These are phyloP conservation scores for Balearica regulorum DNA, from an alignment of 2,797 vertebrate species.

Conservation along the genomic window DNA sequence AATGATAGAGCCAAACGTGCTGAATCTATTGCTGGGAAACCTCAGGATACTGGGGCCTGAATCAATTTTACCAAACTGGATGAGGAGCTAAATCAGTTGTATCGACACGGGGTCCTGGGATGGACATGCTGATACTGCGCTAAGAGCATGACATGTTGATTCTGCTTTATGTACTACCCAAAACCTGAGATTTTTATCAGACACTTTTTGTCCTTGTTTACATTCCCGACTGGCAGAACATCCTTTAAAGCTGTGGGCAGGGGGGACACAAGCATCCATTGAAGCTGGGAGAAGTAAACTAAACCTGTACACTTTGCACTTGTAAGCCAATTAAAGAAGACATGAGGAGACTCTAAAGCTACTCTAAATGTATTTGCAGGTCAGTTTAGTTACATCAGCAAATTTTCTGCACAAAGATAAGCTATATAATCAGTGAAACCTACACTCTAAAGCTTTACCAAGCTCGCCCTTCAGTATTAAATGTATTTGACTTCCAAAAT, in stretches of 20 bases:
- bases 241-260: neutral
- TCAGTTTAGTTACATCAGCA: neutral
- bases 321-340: neutral
- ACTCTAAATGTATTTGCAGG: neutral
- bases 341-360: neutral
- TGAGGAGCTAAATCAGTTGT: neutral
- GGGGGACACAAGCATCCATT: neutral
- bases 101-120: neutral
- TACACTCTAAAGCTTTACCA: neutral
- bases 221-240: neutral
- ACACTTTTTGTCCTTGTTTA: neutral
- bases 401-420: neutral
- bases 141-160: neutral
- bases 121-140: neutral
- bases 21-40: neutral
- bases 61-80: neutral
- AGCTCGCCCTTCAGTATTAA: neutral
- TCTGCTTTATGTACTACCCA: neutral
- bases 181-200: neutral
- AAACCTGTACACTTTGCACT: neutral
- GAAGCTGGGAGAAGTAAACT: neutral
- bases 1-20: neutral
- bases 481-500: neutral
- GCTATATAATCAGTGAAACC: neutral
- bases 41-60: neutral